These are phyloP conservation scores for Mellilla xanthometata DNA, from an alignment of 2,888 invertebrate species.

Conservation along the genomic window DNA sequence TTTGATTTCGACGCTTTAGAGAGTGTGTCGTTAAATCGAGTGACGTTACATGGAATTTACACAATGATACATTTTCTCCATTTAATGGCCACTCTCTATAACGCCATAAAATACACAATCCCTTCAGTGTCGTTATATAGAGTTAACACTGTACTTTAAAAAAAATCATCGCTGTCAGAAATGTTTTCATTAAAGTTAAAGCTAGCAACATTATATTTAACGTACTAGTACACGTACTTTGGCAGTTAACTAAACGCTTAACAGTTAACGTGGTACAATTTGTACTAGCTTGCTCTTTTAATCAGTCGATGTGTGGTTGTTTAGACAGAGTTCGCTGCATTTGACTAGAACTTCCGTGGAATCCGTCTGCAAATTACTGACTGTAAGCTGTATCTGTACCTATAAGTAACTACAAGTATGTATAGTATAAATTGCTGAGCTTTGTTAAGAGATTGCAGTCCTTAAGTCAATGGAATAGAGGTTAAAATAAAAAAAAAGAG, in stretches of 20 bases:
- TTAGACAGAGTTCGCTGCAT: slow-evolving; percentile 17
- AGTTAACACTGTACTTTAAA: too few relatives aligned
- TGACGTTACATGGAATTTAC: too few relatives aligned
- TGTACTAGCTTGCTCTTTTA: slow-evolving; percentile 18
- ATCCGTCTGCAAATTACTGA: slow-evolving; percentile 18
- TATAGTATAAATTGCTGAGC: not conserved
- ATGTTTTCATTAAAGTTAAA: too few relatives aligned
- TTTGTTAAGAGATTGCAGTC: not conserved
- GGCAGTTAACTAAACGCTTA: slow-evolving; percentile 14
- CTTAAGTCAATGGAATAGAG: not conserved
- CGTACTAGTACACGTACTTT: slow-evolving; percentile 15
- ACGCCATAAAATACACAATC: too few relatives aligned
- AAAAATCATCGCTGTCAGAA: too few relatives aligned
- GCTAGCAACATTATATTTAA: not conserved
- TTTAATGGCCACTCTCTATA: too few relatives aligned
- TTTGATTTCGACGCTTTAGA: too few relatives aligned
- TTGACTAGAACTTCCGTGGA: slow-evolving; percentile 21
- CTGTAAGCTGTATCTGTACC: not conserved
- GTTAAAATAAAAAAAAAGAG: too few relatives aligned
- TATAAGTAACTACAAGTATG: too few relatives aligned
- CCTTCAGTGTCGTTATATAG: too few relatives aligned
- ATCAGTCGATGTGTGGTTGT: slow-evolving; percentile 22
- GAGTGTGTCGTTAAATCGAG: too few relatives aligned
- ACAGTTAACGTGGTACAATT: slow-evolving; percentile 14
- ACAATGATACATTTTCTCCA: too few relatives aligned